A percentile compares a stretch with the other conserved stretches of the same genome.
phyloP scores from a whole-genome alignment of 2,888 invertebrate genomes.

The Miltochrista miniata region DNA sequence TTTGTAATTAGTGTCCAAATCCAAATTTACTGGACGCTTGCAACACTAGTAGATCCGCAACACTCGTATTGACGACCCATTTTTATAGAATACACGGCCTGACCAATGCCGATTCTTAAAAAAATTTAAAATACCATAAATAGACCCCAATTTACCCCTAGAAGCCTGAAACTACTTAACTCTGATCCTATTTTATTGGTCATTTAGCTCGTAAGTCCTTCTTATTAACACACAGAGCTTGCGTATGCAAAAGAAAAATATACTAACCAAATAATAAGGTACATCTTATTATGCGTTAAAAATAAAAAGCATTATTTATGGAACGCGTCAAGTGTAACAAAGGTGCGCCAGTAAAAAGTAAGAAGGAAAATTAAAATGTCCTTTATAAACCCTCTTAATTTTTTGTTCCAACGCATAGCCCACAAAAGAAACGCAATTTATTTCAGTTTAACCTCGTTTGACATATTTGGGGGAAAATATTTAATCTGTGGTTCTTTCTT shows the following conservation, averaged over 20 bases:
- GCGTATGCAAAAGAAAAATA: neutral
- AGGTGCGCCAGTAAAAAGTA: conserved; percentile 8
- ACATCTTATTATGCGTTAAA: neutral
- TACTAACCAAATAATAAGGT: neutral
- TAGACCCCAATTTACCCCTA: too few species aligned
- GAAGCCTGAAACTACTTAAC: too few species aligned
- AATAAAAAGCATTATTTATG: conserved; percentile 13
- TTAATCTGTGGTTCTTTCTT: conserved; percentile 20
- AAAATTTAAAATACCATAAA: too few species aligned
- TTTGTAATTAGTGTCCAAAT: too few species aligned
- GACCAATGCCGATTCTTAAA: too few species aligned
- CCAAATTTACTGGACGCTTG: too few species aligned
- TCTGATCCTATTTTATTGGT: too few species aligned
- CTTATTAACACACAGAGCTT: neutral
- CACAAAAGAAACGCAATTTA: conserved; percentile 23
- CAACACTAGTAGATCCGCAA: too few species aligned
- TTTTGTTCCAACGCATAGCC: conserved; percentile 9
- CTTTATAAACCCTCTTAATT: conserved; percentile 10
- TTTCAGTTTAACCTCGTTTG: conserved; percentile 30
- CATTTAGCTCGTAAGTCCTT: too few species aligned
- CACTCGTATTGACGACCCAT: too few species aligned
- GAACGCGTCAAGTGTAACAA: conserved; percentile 10
- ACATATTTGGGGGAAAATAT: conserved; percentile 24
- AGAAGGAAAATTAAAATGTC: conserved; percentile 8
- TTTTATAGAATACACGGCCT: too few species aligned